Base-by-base conservation (phyloP, 1,140 invertebrate species). In the Zaprionus lachaisei region DNA sequence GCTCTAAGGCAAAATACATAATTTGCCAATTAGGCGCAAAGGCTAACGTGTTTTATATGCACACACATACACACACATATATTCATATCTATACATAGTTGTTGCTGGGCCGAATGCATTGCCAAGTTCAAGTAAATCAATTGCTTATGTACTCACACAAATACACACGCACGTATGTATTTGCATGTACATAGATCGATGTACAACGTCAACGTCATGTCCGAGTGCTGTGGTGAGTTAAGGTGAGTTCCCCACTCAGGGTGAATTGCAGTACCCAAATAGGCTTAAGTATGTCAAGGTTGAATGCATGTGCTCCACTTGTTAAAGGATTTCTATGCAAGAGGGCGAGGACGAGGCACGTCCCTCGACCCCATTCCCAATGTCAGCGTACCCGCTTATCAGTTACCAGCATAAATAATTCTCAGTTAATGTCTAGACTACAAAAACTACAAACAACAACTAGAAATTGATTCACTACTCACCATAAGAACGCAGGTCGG, bases 81-180 rank as follows among this genome's bases (percentile, higher is more conserved):
- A 28, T 26, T 44, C 37, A 26, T 31, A 34, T 49, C 15, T 31
- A 54, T 54, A 65, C 22, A 20, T 54, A 61, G 17, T 41, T 56
- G 68, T 55, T 76, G 61, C 69, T 77, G 64, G 72, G 54, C 67
- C 58, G 71, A 74, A 78, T 83, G 70, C 77, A 89, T 83, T 75
- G 84, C 77, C 83, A 86, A 86, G 83, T 89, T 86, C 83, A 89
- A 86, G 83, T 83, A 78, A 89, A 89, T 81, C 77, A 80, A 80
- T 71, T 76, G 77, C 68, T 68, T 77, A 75, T 69, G 41, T 73
- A 54, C 55, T 22, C 20, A 17, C 15, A 28, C 44, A 55, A 24
- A 64, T 49, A 54, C 51, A 72, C 28, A 62, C 54, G 58, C 51
- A 67, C 26, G 70, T 14, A 56, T 22, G 65, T 22, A 72, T 47